Conservation (phyloP, 1,140 invertebrate genomes). For the Aphelinus certus region DNA sequence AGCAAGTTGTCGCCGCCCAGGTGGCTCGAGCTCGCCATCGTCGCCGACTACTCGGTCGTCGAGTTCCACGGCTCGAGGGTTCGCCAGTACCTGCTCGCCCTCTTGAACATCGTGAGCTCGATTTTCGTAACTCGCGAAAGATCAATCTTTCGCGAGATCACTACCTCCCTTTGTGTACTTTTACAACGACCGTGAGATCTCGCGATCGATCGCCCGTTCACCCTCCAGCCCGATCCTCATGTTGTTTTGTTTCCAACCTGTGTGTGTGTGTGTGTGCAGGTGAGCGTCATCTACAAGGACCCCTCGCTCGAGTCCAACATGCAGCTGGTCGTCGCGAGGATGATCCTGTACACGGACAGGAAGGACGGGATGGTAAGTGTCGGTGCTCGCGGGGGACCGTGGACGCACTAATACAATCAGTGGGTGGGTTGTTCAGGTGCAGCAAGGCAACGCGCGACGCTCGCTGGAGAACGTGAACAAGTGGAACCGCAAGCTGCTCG, state of each 20-base stretch:
- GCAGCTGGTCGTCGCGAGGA: constrained; percentile 71
- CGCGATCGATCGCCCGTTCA: too few species aligned
- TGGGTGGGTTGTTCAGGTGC: constrained; percentile 59
- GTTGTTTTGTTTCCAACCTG: too few species aligned
- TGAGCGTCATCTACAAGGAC: constrained; percentile 78
- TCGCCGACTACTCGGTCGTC: constrained; percentile 75
- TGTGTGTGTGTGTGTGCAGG: constrained; percentile 60
- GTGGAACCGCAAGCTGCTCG: constrained; percentile 75
- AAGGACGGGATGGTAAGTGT: constrained; percentile 66
- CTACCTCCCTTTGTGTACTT: too few species aligned
- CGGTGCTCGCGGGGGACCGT: too few species aligned
- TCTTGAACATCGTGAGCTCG: constrained; percentile 79
- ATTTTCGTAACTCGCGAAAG: too few species aligned
- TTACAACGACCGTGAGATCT: too few species aligned
- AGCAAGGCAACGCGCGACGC: constrained; percentile 73
- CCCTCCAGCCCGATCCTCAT: too few species aligned
- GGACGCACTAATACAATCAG: too few species aligned
- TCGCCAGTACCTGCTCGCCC: constrained; percentile 76
- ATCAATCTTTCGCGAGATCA: too few species aligned
- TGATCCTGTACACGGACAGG: constrained; percentile 72
- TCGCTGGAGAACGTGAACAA: constrained; percentile 80
- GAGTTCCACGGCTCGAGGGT: constrained; percentile 76
- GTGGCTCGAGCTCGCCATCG: constrained; percentile 77
- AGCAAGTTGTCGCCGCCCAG: constrained; percentile 51
- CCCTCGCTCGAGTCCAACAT: constrained; percentile 74